These are phyloP conservation scores for Acutogordius australiensis DNA, from an alignment of 2,888 invertebrate species.

Conservation along the genomic window DNA sequence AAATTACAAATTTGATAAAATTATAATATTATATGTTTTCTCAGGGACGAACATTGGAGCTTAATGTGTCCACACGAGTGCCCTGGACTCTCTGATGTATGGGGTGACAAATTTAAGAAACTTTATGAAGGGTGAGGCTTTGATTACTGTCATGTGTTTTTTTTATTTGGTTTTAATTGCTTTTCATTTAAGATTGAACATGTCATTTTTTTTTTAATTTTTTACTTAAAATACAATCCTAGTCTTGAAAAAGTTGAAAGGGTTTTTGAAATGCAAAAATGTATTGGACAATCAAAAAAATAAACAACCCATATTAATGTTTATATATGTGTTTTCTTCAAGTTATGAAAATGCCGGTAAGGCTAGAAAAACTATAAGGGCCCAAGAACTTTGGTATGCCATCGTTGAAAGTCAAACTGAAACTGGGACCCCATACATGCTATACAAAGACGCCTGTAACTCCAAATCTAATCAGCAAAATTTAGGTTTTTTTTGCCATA, in stretches of 20 bases:
- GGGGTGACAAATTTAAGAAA: slow-evolving; percentile 72
- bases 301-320: no score
- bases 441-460: slow-evolving; percentile 52
- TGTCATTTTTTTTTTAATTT: no score
- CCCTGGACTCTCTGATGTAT: slow-evolving; percentile 59
- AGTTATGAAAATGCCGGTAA: slow-evolving; percentile 20
- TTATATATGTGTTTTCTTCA: background rate
- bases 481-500: slow-evolving; percentile 25
- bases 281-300: no score
- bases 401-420: slow-evolving; percentile 65
- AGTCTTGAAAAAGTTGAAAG: no score
- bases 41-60: slow-evolving; percentile 54
- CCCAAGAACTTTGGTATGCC: slow-evolving; percentile 66
- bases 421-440: slow-evolving; percentile 82
- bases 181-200: no score
- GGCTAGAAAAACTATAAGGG: slow-evolving; percentile 31
- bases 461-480: slow-evolving; percentile 89
- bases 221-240: no score
- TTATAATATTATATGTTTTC: no score
- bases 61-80: slow-evolving; percentile 83
- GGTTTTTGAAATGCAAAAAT: no score
- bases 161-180: no score
- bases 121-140: no score
- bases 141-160: no score
- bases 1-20: no score